Evolutionary conservation across 2,888 invertebrate species (phyloP).

Genomic region (Patella depressa): DNA sequence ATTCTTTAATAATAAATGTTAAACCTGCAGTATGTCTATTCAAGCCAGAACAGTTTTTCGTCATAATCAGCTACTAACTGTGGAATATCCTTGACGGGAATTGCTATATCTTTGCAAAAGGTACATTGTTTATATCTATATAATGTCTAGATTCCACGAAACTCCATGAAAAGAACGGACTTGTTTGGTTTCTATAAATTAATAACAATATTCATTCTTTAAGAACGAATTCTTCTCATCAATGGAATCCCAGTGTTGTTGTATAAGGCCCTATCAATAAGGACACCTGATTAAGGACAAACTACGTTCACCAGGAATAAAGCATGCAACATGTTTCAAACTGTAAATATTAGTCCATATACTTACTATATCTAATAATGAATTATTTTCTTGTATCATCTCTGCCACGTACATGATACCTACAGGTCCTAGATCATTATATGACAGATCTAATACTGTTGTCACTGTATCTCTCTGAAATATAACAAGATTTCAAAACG

Average conservation of each 20-base stretch:
- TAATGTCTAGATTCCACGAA: too few relatives aligned
- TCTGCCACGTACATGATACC: conserved; percentile 56
- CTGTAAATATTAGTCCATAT: background rate
- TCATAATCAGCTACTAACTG: too few relatives aligned
- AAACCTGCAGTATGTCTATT: too few relatives aligned
- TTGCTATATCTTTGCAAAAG: too few relatives aligned
- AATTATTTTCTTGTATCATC: conserved; percentile 52
- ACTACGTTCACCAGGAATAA: background rate
- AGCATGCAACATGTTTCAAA: background rate
- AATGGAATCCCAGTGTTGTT: too few relatives aligned
- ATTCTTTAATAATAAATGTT: too few relatives aligned
- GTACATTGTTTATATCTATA: too few relatives aligned
- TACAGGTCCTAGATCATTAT: conserved; percentile 54
- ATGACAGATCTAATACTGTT: conserved; percentile 49
- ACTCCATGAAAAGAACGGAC: too few relatives aligned
- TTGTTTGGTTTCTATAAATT: too few relatives aligned
- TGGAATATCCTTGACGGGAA: too few relatives aligned
- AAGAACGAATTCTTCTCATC: background rate
- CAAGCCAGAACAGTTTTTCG: too few relatives aligned
- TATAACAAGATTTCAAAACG: background rate
- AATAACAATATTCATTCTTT: too few relatives aligned
- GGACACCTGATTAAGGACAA: background rate
- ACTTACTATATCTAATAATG: conserved; percentile 55
- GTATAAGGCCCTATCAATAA: background rate
- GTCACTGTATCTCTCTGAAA: conserved; percentile 52